Base-by-base conservation (phyloP, 2,888 invertebrate species). In the Scaeva pyrastri region DNA sequence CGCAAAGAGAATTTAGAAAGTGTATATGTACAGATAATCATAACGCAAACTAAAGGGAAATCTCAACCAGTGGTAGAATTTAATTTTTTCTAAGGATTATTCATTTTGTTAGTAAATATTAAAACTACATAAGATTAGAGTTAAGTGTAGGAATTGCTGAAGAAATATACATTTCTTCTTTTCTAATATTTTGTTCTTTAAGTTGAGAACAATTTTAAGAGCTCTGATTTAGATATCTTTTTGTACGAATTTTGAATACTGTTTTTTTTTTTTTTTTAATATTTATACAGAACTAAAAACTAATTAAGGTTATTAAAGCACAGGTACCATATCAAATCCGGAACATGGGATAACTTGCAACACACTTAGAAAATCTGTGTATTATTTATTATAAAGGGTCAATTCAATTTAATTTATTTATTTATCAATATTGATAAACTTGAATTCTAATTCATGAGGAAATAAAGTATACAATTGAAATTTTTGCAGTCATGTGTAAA, bases 31-130 rank as follows among this genome's bases (percentile, higher is more conserved):
- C 19, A 75, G 71, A 48, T 50, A 76, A 74, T 70, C 60, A 79
- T 26, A 23, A 55, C 83, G 70, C 74, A 74, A 76, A 52, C 31
- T 36, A 50, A 64, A 72, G 45, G 10, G 70, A 85, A 72, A 48
- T 66, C 68, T 56, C 76, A 85, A 81, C 66, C 72, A 80, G 60
- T 85, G 72, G n/a, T 76, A 76, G 72, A 12, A 60, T 72, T 62
- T 55, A 55, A 31, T 66, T 50, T 66, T 66, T 45, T 60, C 16
- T 74, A 21, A 60, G 19, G 19, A 43, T 55, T 36, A 52, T 52
- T 6, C 5, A 39, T 45, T 55, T 55, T 71, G 19, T 50, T 41
- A 19, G 41, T 7, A 2, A 36, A 48, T 48, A 26, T 62, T 41
- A 31, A 64, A 48, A 50, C 26, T 55, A 23, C 52, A 21, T 14